phyloP scores from a whole-genome alignment of 2,797 vertebrate genomes.

The Melanotaenia pygmaea region DNA sequence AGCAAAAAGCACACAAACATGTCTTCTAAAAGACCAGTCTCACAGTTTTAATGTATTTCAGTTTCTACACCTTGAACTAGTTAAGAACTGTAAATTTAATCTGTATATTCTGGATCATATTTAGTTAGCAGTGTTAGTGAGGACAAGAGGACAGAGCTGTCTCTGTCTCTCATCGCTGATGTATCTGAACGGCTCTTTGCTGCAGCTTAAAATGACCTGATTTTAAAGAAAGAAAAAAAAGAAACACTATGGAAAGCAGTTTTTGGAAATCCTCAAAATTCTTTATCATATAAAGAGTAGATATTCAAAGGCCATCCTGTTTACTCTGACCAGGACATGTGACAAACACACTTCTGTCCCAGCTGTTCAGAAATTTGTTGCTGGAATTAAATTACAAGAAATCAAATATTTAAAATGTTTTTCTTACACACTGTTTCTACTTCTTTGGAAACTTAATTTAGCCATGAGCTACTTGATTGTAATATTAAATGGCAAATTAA shows the following conservation, averaged over 20 bases:
- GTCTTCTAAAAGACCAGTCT: background rate
- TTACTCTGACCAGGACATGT: background rate
- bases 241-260: background rate
- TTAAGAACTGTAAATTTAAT: background rate
- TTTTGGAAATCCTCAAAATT: too few species aligned
- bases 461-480: constrained; percentile 12
- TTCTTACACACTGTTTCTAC: constrained; percentile 1
- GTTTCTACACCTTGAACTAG: background rate
- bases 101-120: background rate
- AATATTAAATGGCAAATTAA: constrained; percentile 30
- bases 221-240: background rate
- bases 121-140: background rate
- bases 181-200: background rate
- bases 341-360: background rate
- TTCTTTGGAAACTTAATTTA: constrained; percentile 14
- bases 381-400: background rate
- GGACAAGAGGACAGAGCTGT: background rate
- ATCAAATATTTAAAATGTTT: background rate
- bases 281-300: background rate
- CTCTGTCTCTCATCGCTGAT: background rate
- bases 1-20: background rate
- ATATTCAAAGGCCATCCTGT: background rate
- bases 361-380: background rate
- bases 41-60: background rate
- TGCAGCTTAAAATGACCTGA: background rate